Conservation (phyloP, 2,888 invertebrate genomes). For the Diadegma fenestrale region DNA sequence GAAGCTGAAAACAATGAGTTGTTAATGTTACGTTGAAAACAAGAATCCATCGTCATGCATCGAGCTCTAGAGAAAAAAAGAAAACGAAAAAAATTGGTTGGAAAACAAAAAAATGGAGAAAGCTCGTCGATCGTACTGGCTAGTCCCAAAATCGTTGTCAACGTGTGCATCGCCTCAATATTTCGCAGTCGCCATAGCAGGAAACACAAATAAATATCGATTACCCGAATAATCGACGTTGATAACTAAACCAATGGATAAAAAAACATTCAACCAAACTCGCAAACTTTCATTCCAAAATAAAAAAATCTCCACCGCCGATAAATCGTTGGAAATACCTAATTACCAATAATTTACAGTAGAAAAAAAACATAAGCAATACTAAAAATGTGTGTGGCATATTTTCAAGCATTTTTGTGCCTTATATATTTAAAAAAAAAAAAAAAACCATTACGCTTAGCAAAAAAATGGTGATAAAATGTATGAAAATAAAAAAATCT, state of each 20-base stretch:
- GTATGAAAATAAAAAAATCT: constrained; percentile 55
- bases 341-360: constrained; percentile 50
- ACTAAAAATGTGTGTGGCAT: constrained; percentile 49
- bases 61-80: constrained; percentile 41
- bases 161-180: not conserved
- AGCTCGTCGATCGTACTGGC: constrained; percentile 7
- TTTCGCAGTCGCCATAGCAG: constrained; percentile 7
- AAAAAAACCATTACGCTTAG: constrained; percentile 21
- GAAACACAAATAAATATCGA: constrained; percentile 14
- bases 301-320: constrained; percentile 14
- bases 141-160: constrained; percentile 1
- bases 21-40: constrained; percentile 1
- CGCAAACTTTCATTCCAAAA: constrained; percentile 42
- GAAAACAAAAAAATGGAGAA: not conserved
- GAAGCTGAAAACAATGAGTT: constrained; percentile 88
- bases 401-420: constrained; percentile 58
- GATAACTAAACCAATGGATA: constrained; percentile 22
- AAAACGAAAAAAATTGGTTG: not conserved
- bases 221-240: not conserved
- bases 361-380: constrained; percentile 57
- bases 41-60: constrained; percentile 32
- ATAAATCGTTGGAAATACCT: constrained; percentile 49
- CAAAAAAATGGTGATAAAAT: constrained; percentile 41
- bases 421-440: constrained; percentile 3
- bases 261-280: constrained; percentile 52